Conservation (phyloP, 2,113 vertebrate genomes). For the Tiliqua scincoides region DNA sequence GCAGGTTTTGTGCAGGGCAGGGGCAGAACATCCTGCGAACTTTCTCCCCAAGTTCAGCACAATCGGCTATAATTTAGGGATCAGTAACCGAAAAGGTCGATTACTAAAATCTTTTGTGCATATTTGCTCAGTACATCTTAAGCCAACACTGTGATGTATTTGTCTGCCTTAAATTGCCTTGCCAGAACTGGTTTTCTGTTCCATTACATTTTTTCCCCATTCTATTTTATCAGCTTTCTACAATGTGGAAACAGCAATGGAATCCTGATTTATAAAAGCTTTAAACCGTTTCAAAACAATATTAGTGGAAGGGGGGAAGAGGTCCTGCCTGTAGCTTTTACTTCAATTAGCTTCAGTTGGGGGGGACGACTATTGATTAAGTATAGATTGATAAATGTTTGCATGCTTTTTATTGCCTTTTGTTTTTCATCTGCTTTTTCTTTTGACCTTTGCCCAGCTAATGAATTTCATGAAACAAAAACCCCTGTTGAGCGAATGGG, state of each 20-base stretch:
- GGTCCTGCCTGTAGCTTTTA: not conserved
- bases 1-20: no score
- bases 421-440: slow-evolving; percentile 25
- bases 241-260: slow-evolving; percentile 32
- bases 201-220: slow-evolving; percentile 26
- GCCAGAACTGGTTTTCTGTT: slow-evolving; percentile 37
- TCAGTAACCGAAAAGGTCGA: slow-evolving; percentile 40
- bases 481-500: not conserved
- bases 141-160: slow-evolving; percentile 24
- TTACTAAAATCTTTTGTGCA: slow-evolving; percentile 36
- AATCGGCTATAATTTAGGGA: slow-evolving; percentile 8
- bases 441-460: slow-evolving; percentile 7
- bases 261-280: slow-evolving; percentile 37
- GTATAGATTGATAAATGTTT: not conserved
- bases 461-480: not conserved
- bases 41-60: slow-evolving; percentile 39
- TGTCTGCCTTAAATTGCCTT: slow-evolving; percentile 45
- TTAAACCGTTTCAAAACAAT: slow-evolving; percentile 28
- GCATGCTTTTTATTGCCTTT: slow-evolving; percentile 3
- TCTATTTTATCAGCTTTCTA: slow-evolving; percentile 29
- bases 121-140: slow-evolving; percentile 20
- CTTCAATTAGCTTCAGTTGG: slow-evolving; percentile 13
- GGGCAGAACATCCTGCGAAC: slow-evolving; percentile 25
- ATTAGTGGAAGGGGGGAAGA: not conserved
- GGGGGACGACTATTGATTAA: not conserved